A percentile compares a stretch with the other conserved stretches of the same genome.
Conservation (phyloP, 2,797 vertebrate species). For the Pangasius macronema region DNA sequence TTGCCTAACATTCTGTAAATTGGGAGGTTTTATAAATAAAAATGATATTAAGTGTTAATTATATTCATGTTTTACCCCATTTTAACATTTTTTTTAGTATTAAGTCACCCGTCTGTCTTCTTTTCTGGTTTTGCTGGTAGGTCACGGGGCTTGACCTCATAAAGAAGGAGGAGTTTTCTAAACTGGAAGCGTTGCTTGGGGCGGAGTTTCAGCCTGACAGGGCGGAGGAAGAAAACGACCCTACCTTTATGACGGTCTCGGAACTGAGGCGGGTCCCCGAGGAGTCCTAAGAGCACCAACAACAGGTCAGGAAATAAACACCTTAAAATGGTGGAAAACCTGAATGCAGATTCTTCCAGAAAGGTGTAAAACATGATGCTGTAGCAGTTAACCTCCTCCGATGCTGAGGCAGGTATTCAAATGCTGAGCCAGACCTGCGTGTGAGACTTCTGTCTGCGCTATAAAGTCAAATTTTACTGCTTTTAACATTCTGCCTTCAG, state of each 20-base stretch:
- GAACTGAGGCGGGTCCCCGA: too few relatives aligned
- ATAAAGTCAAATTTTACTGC: neutral
- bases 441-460: neutral
- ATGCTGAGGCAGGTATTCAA: neutral
- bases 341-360: neutral
- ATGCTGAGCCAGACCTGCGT: neutral
- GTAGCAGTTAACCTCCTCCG: neutral
- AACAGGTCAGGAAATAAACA: conserved; percentile 74
- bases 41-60: neutral
- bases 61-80: neutral
- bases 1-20: too few relatives aligned
- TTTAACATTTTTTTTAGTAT: neutral
- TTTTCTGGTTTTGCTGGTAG: conserved; percentile 65
- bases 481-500: neutral
- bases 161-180: conserved; percentile 86
- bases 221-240: too few relatives aligned
- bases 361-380: neutral
- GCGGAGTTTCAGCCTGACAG: conserved; percentile 90
- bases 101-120: too few relatives aligned
- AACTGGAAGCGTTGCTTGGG: conserved; percentile 77
- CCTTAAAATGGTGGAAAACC: neutral
- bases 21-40: neutral
- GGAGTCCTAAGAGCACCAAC: too few relatives aligned
- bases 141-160: conserved; percentile 85
- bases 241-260: too few relatives aligned